A percentile compares a stretch with the other conserved stretches of the same genome.
phyloP scores from a whole-genome alignment of 2,113 vertebrate species.

The Pseudois nayaur region DNA sequence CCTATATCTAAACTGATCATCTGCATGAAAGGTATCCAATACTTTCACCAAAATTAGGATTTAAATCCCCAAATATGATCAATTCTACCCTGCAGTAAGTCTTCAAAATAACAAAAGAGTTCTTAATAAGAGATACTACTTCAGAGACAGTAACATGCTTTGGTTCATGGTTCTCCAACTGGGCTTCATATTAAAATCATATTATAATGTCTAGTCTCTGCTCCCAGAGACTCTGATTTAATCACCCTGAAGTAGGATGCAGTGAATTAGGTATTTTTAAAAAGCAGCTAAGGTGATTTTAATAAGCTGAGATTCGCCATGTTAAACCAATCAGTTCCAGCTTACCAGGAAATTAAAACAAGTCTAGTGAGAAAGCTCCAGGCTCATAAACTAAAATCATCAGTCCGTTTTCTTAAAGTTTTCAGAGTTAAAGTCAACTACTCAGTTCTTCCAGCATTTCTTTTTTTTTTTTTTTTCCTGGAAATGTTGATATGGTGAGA shows the following conservation, averaged over 20 bases:
- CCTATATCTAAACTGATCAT: neutral
- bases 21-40: neutral
- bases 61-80: neutral
- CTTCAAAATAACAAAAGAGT: neutral
- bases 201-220: neutral
- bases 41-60: neutral
- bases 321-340: conserved; percentile 45
- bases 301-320: conserved; percentile 30
- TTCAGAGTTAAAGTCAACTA: neutral
- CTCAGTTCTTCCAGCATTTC: neutral
- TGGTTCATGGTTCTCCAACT: neutral
- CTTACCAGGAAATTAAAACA: conserved; percentile 47
- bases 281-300: conserved; percentile 23
- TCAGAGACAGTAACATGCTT: neutral
- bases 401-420: conserved; percentile 31
- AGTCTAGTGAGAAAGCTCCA: conserved; percentile 25
- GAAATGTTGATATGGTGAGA: neutral
- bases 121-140: neutral
- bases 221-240: neutral
- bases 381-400: conserved; percentile 38
- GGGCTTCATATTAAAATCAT: neutral
- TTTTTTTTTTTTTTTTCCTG: neutral
- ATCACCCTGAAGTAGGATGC: neutral
- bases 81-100: neutral
- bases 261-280: conserved; percentile 3